Conservation (phyloP, 2,113 vertebrate genomes). For the Eulemur macaco region DNA sequence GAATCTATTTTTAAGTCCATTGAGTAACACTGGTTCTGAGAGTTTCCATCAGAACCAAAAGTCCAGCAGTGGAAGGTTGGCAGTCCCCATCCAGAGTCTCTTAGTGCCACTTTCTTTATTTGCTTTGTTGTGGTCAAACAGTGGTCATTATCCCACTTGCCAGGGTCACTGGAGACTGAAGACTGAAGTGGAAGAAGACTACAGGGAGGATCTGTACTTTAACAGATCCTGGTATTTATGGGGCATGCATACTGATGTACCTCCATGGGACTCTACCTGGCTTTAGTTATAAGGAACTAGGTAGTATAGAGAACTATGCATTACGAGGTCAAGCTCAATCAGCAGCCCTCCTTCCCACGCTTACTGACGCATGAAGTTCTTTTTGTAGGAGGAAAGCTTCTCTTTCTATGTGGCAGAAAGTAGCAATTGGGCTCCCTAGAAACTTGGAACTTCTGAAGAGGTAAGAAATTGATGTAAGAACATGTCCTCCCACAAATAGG, state of each 20-base stretch:
- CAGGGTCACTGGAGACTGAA: neutral
- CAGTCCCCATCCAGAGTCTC: neutral
- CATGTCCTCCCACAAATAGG: neutral
- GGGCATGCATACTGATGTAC: neutral
- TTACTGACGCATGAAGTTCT: neutral
- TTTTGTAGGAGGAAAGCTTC: neutral
- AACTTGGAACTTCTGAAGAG: neutral
- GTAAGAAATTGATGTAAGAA: neutral
- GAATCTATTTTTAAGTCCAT: neutral
- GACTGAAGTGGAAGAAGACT: neutral
- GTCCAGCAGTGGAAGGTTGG: neutral
- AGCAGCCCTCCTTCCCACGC: neutral
- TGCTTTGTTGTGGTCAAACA: neutral
- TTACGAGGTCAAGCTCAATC: neutral
- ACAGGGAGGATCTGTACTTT: neutral
- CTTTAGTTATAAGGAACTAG: neutral
- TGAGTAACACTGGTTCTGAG: neutral
- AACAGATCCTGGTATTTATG: neutral
- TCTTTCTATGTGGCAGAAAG: neutral
- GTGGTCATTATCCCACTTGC: neutral
- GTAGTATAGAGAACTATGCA: neutral
- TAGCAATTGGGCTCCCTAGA: neutral
- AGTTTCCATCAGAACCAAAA: neutral
- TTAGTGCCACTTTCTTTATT: neutral
- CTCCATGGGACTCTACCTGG: neutral